These are phyloP conservation scores for Daphoenositta chrysoptera DNA, from an alignment of 2,113 vertebrate genomes.

Conservation along the genomic window DNA sequence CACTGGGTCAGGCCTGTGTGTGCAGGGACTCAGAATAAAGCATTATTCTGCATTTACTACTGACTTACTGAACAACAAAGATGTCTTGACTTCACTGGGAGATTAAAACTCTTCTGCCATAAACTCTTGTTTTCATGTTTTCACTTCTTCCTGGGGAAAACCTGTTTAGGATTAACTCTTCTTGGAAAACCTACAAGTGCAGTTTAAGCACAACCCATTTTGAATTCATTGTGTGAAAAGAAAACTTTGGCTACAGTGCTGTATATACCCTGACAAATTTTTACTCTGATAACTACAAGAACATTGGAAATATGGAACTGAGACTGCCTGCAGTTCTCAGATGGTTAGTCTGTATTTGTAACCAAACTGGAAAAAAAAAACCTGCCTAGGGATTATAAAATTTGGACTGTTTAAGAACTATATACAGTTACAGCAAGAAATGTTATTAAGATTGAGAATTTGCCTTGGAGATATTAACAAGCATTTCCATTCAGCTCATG, in stretches of 20 bases:
- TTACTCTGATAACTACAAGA: not conserved
- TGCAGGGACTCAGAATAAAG: not conserved
- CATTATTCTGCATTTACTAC: not conserved
- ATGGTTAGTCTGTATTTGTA: rapidly evolving
- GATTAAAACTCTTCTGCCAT: not conserved
- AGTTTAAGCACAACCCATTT: not conserved
- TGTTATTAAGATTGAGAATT: not conserved
- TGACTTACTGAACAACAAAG: not conserved
- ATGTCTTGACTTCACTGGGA: not conserved
- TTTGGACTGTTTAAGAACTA: not conserved
- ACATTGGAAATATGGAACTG: not conserved
- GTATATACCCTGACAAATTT: not conserved
- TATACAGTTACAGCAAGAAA: not conserved
- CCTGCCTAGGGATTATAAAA: not conserved
- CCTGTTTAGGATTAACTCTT: not conserved
- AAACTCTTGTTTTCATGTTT: not conserved
- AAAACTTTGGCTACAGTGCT: not conserved
- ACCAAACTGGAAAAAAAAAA: not conserved
- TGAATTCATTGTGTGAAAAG: not conserved
- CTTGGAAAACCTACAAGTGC: not conserved
- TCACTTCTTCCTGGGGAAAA: not conserved
- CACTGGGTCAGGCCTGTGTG: not conserved
- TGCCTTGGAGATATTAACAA: not conserved
- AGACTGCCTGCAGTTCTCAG: not conserved
- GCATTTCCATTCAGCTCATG: not conserved